Evolutionary conservation across 2,113 vertebrate species (phyloP).

Genomic region (Lophura nycthemera): DNA sequence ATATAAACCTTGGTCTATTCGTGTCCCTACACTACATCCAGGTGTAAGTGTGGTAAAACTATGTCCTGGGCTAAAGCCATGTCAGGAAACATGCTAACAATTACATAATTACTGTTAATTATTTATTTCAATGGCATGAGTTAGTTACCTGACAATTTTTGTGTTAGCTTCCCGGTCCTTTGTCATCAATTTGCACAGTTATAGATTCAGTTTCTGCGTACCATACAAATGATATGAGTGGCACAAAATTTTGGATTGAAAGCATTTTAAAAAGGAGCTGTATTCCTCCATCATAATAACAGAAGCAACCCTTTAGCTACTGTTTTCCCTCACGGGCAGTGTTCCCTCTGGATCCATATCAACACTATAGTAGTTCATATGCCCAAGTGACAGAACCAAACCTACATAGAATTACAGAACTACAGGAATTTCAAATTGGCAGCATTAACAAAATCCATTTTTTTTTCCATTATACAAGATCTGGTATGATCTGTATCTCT

Average conservation of each 20-base stretch:
- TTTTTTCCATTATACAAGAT: background rate
- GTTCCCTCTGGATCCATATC: background rate
- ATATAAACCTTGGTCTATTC: background rate
- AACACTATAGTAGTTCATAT: no score
- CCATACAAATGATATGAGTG: background rate
- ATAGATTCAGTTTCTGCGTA: background rate
- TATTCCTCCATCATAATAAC: rapidly evolving
- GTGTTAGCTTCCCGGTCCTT: background rate
- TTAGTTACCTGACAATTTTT: background rate
- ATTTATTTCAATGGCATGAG: background rate
- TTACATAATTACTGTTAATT: background rate
- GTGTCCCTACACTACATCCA: background rate
- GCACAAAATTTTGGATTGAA: background rate
- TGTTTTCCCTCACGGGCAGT: background rate
- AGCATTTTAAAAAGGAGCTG: background rate
- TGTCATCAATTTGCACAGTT: background rate
- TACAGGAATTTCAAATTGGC: background rate
- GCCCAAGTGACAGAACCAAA: background rate
- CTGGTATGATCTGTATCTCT: background rate
- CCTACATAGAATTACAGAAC: background rate
- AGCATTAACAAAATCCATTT: background rate
- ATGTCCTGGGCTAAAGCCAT: background rate
- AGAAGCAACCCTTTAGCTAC: background rate
- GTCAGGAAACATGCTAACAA: background rate
- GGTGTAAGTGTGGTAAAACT: background rate